Conservation (phyloP, 2,888 invertebrate species). For the Meteorus cinctellus region DNA sequence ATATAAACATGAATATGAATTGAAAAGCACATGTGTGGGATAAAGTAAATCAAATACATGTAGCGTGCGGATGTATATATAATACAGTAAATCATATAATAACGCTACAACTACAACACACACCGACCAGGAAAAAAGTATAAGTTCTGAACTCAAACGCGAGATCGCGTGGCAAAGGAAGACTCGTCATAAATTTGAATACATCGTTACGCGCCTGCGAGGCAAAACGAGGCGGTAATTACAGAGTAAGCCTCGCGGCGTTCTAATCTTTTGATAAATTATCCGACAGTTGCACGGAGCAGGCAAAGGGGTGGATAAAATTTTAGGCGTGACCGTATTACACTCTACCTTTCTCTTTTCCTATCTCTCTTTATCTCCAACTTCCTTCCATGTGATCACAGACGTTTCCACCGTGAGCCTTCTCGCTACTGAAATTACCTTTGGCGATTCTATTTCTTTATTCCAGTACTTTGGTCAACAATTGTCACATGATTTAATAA, state of each 20-base stretch:
- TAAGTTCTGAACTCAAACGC: slow-evolving; percentile 38
- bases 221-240: slow-evolving; percentile 45
- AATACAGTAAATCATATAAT: background rate
- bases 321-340: slow-evolving; percentile 44
- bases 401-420: background rate
- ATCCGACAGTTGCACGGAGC: slow-evolving; percentile 33
- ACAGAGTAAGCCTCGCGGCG: slow-evolving; percentile 45
- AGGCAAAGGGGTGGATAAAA: slow-evolving; percentile 32
- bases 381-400: slow-evolving; percentile 8
- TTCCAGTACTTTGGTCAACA: slow-evolving; percentile 2
- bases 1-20: no score
- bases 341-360: slow-evolving; percentile 16
- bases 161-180: slow-evolving; percentile 46
- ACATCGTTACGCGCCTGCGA: slow-evolving; percentile 45
- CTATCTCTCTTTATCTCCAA: slow-evolving; percentile 24
- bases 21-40: no score
- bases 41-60: no score
- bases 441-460: slow-evolving; percentile 31
- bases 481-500: slow-evolving; percentile 33
- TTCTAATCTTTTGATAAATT: slow-evolving; percentile 48
- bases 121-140: background rate
- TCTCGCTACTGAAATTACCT: slow-evolving; percentile 28
- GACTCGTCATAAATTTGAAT: slow-evolving; percentile 47
- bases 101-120: background rate
- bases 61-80: background rate